A percentile compares a stretch with the other conserved stretches of the same genome.
Conservation (phyloP, 2,888 invertebrate genomes). For the Drosophila bunnanda region DNA sequence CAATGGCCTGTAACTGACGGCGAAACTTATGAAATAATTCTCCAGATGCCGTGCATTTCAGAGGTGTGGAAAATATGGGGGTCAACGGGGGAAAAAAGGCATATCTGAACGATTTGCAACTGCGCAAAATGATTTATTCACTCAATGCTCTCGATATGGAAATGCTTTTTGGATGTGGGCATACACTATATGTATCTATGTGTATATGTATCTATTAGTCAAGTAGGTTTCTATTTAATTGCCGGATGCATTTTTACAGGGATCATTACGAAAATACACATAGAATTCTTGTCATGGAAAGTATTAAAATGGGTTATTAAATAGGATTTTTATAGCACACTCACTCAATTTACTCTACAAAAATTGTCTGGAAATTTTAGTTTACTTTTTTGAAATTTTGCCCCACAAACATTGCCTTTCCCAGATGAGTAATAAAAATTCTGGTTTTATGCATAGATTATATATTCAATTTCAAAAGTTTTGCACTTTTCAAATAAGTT, state of each 20-base stretch:
- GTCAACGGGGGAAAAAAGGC: background rate
- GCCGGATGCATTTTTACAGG: slow-evolving; percentile 6
- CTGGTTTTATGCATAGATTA: background rate
- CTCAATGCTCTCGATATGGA: slow-evolving; percentile 40
- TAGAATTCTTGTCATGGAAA: slow-evolving; percentile 1
- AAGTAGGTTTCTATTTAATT: slow-evolving; percentile 6
- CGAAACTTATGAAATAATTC: slow-evolving; percentile 67
- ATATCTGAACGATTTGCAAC: slow-evolving; percentile 44
- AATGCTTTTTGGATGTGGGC: slow-evolving; percentile 29
- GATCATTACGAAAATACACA: background rate
- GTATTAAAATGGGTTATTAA: background rate
- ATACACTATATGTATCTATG: background rate
- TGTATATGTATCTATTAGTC: slow-evolving; percentile 6
- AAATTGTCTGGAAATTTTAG: background rate
- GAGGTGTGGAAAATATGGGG: slow-evolving; percentile 8
- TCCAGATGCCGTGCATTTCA: slow-evolving; percentile 23
- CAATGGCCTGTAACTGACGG: slow-evolving; percentile 53
- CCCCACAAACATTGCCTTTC: background rate
- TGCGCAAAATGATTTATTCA: slow-evolving; percentile 69
- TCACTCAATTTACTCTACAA: background rate
- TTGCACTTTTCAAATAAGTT: background rate
- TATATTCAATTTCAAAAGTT: background rate
- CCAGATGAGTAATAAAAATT: background rate
- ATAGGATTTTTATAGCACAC: background rate
- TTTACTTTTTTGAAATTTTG: background rate